These are phyloP conservation scores for Teleogryllus oceanicus DNA, from an alignment of 2,888 invertebrate species.

Conservation along the genomic window DNA sequence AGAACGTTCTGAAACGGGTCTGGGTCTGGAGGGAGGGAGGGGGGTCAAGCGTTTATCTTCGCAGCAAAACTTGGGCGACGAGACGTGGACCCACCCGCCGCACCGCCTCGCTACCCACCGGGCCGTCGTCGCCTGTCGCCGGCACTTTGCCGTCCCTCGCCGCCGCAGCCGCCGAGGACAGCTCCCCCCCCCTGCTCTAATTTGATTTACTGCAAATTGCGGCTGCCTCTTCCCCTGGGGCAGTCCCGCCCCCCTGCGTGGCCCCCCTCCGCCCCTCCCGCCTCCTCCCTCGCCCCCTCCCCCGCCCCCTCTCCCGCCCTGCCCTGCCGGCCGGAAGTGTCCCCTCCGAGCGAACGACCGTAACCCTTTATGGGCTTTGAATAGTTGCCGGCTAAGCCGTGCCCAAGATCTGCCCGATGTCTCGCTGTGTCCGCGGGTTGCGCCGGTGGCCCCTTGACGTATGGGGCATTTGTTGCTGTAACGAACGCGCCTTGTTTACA, in stretches of 20 bases:
- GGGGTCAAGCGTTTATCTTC: too few species aligned
- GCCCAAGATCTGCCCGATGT: background rate
- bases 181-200: background rate
- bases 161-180: conserved; percentile 19
- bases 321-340: background rate
- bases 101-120: background rate
- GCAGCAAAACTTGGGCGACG: too few species aligned
- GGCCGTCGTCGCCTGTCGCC: background rate
- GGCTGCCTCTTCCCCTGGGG: background rate
- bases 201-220: conserved; percentile 3
- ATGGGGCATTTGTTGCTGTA: background rate
- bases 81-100: too few species aligned
- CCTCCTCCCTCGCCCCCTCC: too few species aligned
- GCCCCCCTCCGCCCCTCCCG: background rate
- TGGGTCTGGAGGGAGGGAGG: too few species aligned
- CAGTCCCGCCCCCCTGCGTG: background rate
- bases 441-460: background rate
- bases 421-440: background rate
- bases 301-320: background rate
- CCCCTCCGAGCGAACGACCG: background rate
- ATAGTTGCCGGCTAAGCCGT: background rate
- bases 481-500: too few species aligned
- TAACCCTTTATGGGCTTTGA: background rate
- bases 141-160: background rate
- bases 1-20: too few species aligned